Base-by-base conservation (phyloP, 2,113 vertebrate genomes). In the Salvelinus namaycush region DNA sequence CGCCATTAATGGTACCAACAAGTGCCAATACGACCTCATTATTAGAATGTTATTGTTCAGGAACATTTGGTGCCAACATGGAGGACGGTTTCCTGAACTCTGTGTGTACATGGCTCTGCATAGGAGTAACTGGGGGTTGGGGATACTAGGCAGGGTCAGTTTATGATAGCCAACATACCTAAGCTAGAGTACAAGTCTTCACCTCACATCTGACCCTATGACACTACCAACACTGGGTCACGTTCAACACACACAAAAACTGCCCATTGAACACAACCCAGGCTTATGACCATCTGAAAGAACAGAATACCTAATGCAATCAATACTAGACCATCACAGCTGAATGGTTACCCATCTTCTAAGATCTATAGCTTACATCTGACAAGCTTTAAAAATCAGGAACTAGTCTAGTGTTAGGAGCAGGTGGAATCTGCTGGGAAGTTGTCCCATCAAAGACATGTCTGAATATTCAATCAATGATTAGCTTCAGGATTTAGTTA, bases 261-360 rank as follows among this genome's bases (percentile, higher is more conserved):
- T 62, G 59, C 59, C 59, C 8, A 62, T n/a, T 62, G 59, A 62
- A 62, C 18, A 20, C 16, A 8, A 44, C 39, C 39, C 39, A 44
- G 39, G 9, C 51, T 54, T 54, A 54, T 54, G 51, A 18, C 51
- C 51, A 54, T 54, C 51, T 54, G 51, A 13, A 62, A 62, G 6
- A 24, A 62, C 59, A 62, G 59, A 22, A 62, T 22, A 22, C n/a
- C 59, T 62, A 11, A 62, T 11, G 7, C 18, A 62, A 16, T 24
- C 20, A 62, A 22, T 20, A 57, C 59, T 57, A 20, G 54, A 62
- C 59, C 18, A 3, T 22, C 59, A 3, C 59, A 62, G 5, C 59
- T 62, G n/a, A 62, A 62, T 62, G 59, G 59, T 22, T 62, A 62
- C 59, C 59, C 59, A 62, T 62, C n/a, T 22, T 24, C 59, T 62